Conservation (phyloP, 1,140 invertebrate genomes). For the Vanessa tameamea region DNA sequence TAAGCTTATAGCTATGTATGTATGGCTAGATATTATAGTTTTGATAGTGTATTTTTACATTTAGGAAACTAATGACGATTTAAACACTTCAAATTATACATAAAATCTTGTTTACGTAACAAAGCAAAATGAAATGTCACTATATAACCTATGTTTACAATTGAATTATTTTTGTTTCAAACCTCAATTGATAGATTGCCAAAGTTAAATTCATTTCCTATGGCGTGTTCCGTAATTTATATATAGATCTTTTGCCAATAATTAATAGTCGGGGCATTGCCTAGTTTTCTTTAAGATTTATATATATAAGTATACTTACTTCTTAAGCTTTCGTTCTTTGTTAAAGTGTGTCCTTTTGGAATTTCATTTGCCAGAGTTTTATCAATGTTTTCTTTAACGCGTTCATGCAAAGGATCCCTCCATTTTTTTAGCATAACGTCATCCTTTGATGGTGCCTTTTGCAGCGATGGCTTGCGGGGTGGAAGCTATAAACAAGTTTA, state of each 20-base stretch:
- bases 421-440: conserved; percentile 77
- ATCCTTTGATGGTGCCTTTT: conserved; percentile 76
- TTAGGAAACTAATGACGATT: neutral
- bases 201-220: conserved; percentile 30
- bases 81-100: neutral
- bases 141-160: neutral
- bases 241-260: conserved; percentile 23
- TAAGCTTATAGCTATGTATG: neutral
- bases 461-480: conserved; percentile 71
- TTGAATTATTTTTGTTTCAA: conserved; percentile 10
- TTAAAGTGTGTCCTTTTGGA: conserved; percentile 77
- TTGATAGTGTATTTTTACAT: neutral
- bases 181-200: conserved; percentile 32
- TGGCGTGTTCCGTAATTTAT: conserved; percentile 28
- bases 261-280: neutral
- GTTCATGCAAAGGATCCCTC: conserved; percentile 76
- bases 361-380: conserved; percentile 76
- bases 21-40: neutral
- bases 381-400: conserved; percentile 78
- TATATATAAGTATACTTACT: conserved; percentile 57
- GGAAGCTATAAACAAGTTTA: conserved; percentile 53
- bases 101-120: neutral
- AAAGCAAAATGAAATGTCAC: neutral
- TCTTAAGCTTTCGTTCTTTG: conserved; percentile 79
- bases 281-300: neutral